Conservation (phyloP, 2,888 invertebrate genomes). For the Ashinkailepas kermadecensis region DNA sequence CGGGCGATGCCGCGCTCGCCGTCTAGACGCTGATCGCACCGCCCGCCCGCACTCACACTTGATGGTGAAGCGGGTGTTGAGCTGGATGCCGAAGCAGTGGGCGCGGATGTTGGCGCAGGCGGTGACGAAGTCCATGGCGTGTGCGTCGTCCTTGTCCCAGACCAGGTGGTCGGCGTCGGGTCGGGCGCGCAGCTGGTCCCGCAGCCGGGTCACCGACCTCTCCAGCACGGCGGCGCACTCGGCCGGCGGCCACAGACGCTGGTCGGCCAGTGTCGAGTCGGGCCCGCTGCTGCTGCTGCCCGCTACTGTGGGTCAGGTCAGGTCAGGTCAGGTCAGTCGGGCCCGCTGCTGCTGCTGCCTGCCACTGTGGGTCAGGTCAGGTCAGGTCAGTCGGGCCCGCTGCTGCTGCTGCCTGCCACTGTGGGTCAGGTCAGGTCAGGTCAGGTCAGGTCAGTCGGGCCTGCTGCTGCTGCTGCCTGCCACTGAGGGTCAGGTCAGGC, state of each 20-base stretch:
- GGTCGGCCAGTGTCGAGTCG: conserved; percentile 57
- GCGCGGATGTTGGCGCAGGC: conserved; percentile 90
- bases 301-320: too few species aligned
- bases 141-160: conserved; percentile 96
- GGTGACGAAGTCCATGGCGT: conserved; percentile 92
- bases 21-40: too few species aligned
- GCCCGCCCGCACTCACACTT: conserved; percentile 62
- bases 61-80: conserved; percentile 83
- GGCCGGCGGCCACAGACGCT: conserved; percentile 67
- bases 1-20: too few species aligned
- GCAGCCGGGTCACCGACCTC: conserved; percentile 55
- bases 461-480: conserved; percentile 35
- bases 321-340: too few species aligned
- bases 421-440: conserved; percentile 38
- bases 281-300: conserved; percentile 44
- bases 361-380: conserved; percentile 39
- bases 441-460: conserved; percentile 48
- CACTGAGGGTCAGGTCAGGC: background rate
- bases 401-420: background rate
- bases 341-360: conserved; percentile 41
- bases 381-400: background rate
- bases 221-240: conserved; percentile 67
- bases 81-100: conserved; percentile 76
- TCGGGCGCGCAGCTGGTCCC: background rate
- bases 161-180: conserved; percentile 48